A percentile compares a stretch with the other conserved stretches of the same genome.
phyloP scores from a whole-genome alignment of 2,797 vertebrate species.

The Aplochiton taeniatus region DNA sequence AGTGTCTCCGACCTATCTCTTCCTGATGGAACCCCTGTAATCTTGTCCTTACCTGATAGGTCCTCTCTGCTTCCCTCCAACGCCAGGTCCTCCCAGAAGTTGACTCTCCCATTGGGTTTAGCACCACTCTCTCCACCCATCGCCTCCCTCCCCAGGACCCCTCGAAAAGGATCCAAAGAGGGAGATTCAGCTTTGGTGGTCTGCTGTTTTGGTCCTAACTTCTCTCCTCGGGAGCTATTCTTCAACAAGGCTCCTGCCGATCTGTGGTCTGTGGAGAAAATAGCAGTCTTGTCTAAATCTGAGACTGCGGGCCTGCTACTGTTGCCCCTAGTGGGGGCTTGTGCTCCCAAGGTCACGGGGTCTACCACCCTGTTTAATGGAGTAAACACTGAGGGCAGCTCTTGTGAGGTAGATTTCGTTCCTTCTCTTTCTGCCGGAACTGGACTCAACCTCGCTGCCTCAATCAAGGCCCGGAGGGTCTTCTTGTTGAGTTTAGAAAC shows the following conservation, averaged over 20 bases:
- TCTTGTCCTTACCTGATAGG: conserved; percentile 13
- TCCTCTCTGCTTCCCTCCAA: background rate
- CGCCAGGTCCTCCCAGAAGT: conserved; percentile 15
- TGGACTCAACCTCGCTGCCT: conserved; percentile 50
- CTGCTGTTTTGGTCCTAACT: background rate
- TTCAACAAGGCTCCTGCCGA: conserved; percentile 23
- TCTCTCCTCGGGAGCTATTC: conserved; percentile 30
- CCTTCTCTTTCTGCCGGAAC: conserved; percentile 16
- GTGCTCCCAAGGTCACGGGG: background rate
- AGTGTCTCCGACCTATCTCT: conserved; percentile 15
- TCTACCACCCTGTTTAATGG: background rate
- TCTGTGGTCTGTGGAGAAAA: conserved; percentile 22
- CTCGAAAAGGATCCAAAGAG: conserved; percentile 8
- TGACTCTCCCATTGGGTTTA: background rate
- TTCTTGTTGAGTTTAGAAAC: conserved; percentile 44
- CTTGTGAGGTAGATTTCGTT: conserved; percentile 14
- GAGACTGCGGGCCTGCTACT: background rate
- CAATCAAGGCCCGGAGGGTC: conserved; percentile 37
- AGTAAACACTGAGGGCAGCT: background rate
- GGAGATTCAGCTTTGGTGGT: conserved; percentile 5
- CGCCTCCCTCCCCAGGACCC: background rate
- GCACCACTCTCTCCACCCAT: background rate
- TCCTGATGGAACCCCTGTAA: conserved; percentile 8
- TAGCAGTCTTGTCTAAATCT: no score
- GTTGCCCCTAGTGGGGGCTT: conserved; percentile 3